Evolutionary conservation across 2,888 invertebrate genomes (phyloP).

Genomic region (Caenorhabditis panamensis): DNA sequence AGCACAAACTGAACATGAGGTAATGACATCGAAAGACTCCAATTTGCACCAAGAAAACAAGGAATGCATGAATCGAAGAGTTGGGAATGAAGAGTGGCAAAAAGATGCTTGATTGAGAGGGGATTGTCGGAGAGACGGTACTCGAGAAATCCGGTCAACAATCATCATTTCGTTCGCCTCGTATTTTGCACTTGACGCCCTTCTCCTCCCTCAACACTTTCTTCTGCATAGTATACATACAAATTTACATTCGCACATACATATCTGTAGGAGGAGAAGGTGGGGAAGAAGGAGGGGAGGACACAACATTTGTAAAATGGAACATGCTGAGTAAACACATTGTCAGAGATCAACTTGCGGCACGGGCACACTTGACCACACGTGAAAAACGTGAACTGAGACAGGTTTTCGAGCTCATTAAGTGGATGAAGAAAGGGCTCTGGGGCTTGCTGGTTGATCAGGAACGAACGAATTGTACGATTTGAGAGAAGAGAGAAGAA

Average conservation of each 20-base stretch:
- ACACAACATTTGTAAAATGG: slow-evolving; percentile 54
- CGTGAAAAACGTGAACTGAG: slow-evolving; percentile 49
- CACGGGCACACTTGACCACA: slow-evolving; percentile 39
- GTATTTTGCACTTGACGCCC: slow-evolving; percentile 59
- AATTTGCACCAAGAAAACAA: neutral
- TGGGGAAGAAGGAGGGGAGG: slow-evolving; percentile 7
- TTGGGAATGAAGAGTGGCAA: neutral
- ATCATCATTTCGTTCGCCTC: slow-evolving; percentile 39
- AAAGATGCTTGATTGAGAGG: slow-evolving; percentile 41
- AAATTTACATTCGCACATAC: slow-evolving; percentile 51
- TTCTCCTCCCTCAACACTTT: slow-evolving; percentile 6
- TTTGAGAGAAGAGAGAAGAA: too few relatives aligned
- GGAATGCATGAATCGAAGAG: slow-evolving; percentile 24
- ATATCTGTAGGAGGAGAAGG: slow-evolving; percentile 31
- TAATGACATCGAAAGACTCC: too few relatives aligned
- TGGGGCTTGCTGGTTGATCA: neutral
- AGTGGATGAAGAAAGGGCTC: neutral
- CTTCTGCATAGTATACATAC: slow-evolving; percentile 55
- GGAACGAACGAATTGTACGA: neutral
- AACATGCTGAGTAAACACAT: slow-evolving; percentile 49
- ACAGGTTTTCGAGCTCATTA: slow-evolving; percentile 14
- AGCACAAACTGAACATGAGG: too few relatives aligned
- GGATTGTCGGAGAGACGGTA: slow-evolving; percentile 31
- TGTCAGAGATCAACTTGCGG: slow-evolving; percentile 23
- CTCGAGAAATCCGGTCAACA: slow-evolving; percentile 60